A percentile compares a stretch with the other conserved stretches of the same genome.
phyloP scores from a whole-genome alignment of 2,888 invertebrate genomes.

The Mesorhabditis belari region DNA sequence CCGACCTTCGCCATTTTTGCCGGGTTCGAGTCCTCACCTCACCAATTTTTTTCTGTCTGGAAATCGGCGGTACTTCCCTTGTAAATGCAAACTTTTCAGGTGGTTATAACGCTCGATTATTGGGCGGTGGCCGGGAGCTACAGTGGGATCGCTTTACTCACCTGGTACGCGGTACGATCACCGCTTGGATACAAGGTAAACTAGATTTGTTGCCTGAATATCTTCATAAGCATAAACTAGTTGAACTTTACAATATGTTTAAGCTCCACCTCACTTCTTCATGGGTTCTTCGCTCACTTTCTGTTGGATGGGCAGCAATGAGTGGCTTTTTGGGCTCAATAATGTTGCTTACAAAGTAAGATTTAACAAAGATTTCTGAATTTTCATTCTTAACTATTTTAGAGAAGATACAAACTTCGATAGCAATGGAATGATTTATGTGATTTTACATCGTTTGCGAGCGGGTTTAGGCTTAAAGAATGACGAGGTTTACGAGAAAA shows the following conservation, averaged over 20 bases:
- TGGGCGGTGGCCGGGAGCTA: constrained; percentile 31
- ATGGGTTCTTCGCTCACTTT: neutral
- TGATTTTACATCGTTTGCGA: neutral
- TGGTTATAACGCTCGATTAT: constrained; percentile 29
- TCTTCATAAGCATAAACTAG: neutral
- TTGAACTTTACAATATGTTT: too few species aligned
- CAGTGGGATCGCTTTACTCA: constrained; percentile 30
- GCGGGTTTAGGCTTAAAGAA: neutral
- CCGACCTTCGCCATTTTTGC: too few species aligned
- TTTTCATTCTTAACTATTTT: neutral
- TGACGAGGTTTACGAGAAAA: neutral
- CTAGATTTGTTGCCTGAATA: neutral
- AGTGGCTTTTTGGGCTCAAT: neutral
- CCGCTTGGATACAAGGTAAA: constrained; percentile 32
- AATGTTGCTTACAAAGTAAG: neutral
- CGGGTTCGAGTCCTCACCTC: too few species aligned
- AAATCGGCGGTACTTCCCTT: too few species aligned
- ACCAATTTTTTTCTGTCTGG: too few species aligned
- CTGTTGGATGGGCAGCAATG: neutral
- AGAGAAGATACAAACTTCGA: neutral
- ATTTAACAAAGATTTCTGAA: neutral
- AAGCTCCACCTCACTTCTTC: too few species aligned
- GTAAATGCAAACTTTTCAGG: constrained; percentile 8
- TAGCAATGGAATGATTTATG: neutral
- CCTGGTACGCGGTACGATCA: constrained; percentile 29